Conservation (phyloP, 92 coral and sea anemone genomes). For the Muricea muricata region DNA sequence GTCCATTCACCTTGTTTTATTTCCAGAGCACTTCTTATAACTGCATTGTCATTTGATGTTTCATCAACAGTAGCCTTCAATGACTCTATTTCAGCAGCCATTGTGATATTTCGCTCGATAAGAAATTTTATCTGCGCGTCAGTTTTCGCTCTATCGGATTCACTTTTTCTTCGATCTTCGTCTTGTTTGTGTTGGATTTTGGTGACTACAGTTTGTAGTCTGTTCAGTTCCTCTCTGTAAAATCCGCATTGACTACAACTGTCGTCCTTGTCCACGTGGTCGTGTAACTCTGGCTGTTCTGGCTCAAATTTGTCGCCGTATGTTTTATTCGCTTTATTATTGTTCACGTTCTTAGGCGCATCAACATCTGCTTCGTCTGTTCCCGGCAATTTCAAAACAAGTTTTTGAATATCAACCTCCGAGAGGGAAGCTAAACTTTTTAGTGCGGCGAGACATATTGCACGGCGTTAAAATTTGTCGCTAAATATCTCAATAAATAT, state of each 20-base stretch:
- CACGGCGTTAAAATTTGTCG: too few species aligned
- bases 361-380: too few species aligned
- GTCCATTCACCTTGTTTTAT: background rate
- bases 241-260: background rate
- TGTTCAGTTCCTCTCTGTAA: background rate
- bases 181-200: background rate
- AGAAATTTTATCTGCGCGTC: background rate
- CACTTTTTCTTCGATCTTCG: background rate
- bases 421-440: too few species aligned
- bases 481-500: too few species aligned
- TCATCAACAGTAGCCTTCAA: background rate
- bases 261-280: too few species aligned
- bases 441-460: too few species aligned
- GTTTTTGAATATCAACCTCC: too few species aligned
- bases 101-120: background rate
- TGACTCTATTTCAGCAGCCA: constrained; percentile 5
- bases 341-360: too few species aligned
- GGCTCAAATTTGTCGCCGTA: too few species aligned
- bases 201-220: background rate
- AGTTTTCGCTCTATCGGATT: background rate
- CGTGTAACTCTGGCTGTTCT: too few species aligned
- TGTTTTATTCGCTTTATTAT: too few species aligned
- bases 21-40: background rate
- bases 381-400: too few species aligned
- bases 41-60: background rate